Base-by-base conservation (phyloP, 2,797 vertebrate species). In the Rhabdomys pumilio region DNA sequence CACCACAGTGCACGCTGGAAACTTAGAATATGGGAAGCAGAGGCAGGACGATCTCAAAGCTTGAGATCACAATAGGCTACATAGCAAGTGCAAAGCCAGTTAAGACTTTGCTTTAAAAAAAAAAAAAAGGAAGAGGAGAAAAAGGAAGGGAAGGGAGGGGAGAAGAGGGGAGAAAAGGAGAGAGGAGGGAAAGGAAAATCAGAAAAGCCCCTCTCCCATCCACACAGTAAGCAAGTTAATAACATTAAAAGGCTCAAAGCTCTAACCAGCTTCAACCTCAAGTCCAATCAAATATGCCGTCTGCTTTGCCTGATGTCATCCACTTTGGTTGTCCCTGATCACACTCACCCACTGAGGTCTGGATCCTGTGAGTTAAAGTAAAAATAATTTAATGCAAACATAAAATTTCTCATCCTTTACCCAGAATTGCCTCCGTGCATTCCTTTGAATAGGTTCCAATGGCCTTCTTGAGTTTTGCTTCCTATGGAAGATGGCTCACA, bases 391-490 rank as follows among this genome's bases (percentile, higher is more conserved):
- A 24, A 11, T 26, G 17, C 34, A 47, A 77, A 72, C 20, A 65
- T 22, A 91, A 94, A 88, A 67, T 41, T 83, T 29, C 55, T 85
- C 57, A 59, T 57, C 50, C 53, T 90, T 76, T 84, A 53, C 75
- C 93, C 13, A 95, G 81, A 87, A 47, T 22, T 10, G 0, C 15
- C 88, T 53, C 63, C 6, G 3, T 44, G 89, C 59, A 53, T 50
- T 87, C 80, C 44, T 29, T 65, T 81, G 69, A 73, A 3, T 34
- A 11, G 34, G 47, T 61, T 55, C 59, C 44, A 87, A 61, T 3
- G 31, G 53, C 55, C 69, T 89, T 81, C 80, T 86, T 65, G 17
- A 55, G 17, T 87, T 95, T 84, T 95, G 63, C 61, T 96, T 90
- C 80, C 59, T 24, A 0, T 6, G 41, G 61, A 75, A 26, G 26